Evolutionary conservation across 1,140 invertebrate genomes (phyloP).

Genomic region (Nephotettix cincticeps): DNA sequence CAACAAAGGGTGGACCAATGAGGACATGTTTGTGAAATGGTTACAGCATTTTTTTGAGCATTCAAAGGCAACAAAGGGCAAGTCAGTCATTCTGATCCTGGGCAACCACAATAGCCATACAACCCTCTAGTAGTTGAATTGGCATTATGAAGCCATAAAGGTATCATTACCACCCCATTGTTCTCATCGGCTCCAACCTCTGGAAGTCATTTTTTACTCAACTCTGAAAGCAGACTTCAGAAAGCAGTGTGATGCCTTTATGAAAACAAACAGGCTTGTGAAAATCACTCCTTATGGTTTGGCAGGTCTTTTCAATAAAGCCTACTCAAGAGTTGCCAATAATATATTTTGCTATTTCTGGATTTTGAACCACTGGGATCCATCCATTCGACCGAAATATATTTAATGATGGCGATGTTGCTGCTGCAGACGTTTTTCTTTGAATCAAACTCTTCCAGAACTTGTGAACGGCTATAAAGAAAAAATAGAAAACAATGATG

Average conservation of each 20-base stretch:
- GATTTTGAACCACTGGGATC: conserved; percentile 42
- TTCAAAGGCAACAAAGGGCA: conserved; percentile 16
- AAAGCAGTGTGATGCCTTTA: conserved; percentile 44
- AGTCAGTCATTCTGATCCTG: conserved; percentile 37
- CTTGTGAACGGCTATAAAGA: no score
- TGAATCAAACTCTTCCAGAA: no score
- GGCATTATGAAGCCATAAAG: conserved; percentile 44
- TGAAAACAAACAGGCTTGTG: conserved; percentile 38
- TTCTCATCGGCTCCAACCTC: conserved; percentile 46
- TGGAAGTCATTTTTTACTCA: conserved; percentile 44
- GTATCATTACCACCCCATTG: conserved; percentile 46
- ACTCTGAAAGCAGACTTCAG: conserved; percentile 48
- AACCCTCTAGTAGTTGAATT: conserved; percentile 40
- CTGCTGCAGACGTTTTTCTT: no score
- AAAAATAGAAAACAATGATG: neutral
- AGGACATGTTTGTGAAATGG: conserved; percentile 43
- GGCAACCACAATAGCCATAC: conserved; percentile 47
- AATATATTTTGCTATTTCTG: conserved; percentile 38
- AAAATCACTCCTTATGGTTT: conserved; percentile 43
- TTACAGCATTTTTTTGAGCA: conserved; percentile 39
- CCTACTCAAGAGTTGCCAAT: conserved; percentile 38
- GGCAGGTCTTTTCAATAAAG: conserved; percentile 36
- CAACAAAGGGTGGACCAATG: conserved; percentile 45
- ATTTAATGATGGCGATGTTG: conserved; percentile 46
- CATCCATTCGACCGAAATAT: conserved; percentile 45